Percentiles rank a stretch among this genome's conserved stretches.
These are phyloP conservation scores for Orthonychiurus folsomi DNA, from an alignment of 2,888 invertebrate genomes.

Conservation along the genomic window DNA sequence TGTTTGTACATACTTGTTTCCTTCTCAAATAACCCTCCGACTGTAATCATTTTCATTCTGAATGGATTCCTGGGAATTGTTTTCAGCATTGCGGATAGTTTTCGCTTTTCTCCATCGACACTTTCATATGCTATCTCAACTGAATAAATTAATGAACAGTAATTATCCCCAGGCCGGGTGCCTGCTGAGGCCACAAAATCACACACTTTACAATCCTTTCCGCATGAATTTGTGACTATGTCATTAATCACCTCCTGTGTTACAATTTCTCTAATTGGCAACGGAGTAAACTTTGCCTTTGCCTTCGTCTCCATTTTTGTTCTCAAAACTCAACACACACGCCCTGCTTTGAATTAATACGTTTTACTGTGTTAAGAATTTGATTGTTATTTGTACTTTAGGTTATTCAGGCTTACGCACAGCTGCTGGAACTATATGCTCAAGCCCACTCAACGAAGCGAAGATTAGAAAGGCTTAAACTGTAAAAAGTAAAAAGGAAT, in stretches of 20 bases:
- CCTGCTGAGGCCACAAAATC: neutral
- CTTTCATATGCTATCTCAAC: conserved; percentile 1
- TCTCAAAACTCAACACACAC: too few species aligned
- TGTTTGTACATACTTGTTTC: conserved; percentile 11
- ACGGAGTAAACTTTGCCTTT: neutral
- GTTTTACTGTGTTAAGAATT: too few species aligned
- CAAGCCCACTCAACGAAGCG: too few species aligned
- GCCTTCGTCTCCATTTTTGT: too few species aligned
- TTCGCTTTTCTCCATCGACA: neutral
- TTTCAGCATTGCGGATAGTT: conserved; percentile 3
- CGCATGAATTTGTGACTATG: neutral
- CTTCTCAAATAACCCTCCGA: neutral
- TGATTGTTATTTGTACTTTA: too few species aligned
- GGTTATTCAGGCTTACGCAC: too few species aligned
- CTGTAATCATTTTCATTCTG: neutral
- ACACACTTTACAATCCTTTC: neutral
- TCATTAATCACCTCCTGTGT: neutral
- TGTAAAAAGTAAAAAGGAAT: too few species aligned
- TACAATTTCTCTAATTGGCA: neutral
- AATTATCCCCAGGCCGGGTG: conserved; percentile 10
- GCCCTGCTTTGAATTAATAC: too few species aligned
- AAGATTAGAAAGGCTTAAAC: too few species aligned
- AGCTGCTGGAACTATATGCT: too few species aligned
- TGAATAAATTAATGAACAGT: conserved; percentile 10
- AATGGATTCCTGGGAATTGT: conserved; percentile 13